Base-by-base conservation (phyloP, 1,140 invertebrate genomes). In the Brevipalpus yothersi region DNA sequence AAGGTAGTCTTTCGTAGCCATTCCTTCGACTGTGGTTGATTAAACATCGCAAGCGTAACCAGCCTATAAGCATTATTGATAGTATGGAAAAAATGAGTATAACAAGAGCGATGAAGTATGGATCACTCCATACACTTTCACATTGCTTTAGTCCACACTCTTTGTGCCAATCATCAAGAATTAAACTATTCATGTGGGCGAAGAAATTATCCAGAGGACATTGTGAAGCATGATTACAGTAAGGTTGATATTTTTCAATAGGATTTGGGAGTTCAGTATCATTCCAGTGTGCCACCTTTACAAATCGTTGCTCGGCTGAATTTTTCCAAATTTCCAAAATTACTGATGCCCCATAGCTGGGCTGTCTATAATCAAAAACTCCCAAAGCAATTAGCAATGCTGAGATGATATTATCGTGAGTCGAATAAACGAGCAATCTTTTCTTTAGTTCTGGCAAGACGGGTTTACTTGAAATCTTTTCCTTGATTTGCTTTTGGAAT, bases 331-430 rank as follows among this genome's bases (percentile, higher is more conserved):
- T 5, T 21, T 63, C 62, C 4, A 63, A 39, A 23, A 63, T 41
- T 7, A 63, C 55, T 13, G 62, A 12, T 21, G 62, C 56, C 15
- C 59, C 62, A 47, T 49, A 63, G 21, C 59, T 55, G 12, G 62
- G 62, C 2, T 42, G 4, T 31, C 17, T 8, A 0, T 21, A 41
- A 41, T 63, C 47, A 42, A 56, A 63, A 4, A 55, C 41, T 17
- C 45, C 51, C 12, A 64, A 41, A 4, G 63, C 62, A 45, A 47
- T 64, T n/a, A 64, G n/a, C 12, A 64, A 31, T 12, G 55, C 41
- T 12, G 61, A 17, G 2, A 64, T n/a, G 19, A 59, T 31, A 13
- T 53, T 61, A 39, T 64, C 63, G 47, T 64, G 63, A 49, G 21
- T 55, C 56, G 53, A 41, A 39, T 51, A 51, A 2, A 19, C n/a